A percentile compares a stretch with the other conserved stretches of the same genome.
Evolutionary conservation across 2,113 vertebrate species (phyloP).

Genomic region (Sturnus vulgaris): DNA sequence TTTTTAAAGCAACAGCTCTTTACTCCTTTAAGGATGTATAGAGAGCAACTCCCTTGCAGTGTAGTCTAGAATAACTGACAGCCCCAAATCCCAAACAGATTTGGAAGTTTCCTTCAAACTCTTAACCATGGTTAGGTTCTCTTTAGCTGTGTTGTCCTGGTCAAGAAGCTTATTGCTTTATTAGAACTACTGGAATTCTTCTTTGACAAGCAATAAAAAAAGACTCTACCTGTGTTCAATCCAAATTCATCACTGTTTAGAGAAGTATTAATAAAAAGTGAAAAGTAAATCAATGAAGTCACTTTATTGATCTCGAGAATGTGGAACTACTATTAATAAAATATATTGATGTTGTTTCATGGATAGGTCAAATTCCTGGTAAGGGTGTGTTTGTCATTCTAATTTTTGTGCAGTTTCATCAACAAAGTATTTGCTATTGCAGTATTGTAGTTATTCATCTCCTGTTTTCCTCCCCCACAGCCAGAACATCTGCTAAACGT

Average conservation of each 20-base stretch:
- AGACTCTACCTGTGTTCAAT: background rate
- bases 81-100: background rate
- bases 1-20: constrained; percentile 1
- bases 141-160: background rate
- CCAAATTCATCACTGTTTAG: background rate
- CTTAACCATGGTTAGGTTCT: background rate
- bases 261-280: constrained; percentile 17
- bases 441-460: constrained; percentile 50
- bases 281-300: constrained; percentile 18
- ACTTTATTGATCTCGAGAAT: constrained; percentile 20
- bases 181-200: background rate
- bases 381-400: constrained; percentile 35
- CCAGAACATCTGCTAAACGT: constrained; percentile 61
- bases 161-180: background rate
- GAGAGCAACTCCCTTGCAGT: background rate
- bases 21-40: background rate
- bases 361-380: constrained; percentile 12
- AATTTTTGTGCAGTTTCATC: constrained; percentile 43
- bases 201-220: background rate
- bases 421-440: constrained; percentile 53
- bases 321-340: constrained; percentile 53
- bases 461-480: constrained; percentile 45
- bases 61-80: background rate
- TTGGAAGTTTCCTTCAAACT: background rate
- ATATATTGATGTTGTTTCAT: constrained; percentile 12